A percentile compares a stretch with the other conserved stretches of the same genome.
Evolutionary conservation across 2,797 vertebrate species (phyloP).

Genomic region (Fistularia commersonii): DNA sequence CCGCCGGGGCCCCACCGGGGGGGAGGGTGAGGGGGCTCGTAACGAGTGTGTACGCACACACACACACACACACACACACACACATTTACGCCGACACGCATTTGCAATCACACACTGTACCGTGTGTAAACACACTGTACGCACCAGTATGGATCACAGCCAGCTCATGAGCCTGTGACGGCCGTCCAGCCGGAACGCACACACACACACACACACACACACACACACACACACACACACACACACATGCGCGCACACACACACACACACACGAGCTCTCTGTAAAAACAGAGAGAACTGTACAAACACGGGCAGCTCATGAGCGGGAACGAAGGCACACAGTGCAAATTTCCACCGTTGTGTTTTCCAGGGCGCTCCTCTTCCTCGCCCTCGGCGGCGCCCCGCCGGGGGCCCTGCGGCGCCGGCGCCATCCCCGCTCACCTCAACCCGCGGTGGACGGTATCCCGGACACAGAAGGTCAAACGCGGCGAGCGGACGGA

Average conservation of each 20-base stretch:
- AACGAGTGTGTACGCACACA: conserved; percentile 21
- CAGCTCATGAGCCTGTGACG: conserved; percentile 57
- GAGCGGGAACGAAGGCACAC: conserved; percentile 31
- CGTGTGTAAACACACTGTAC: conserved; percentile 56
- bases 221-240: too few relatives aligned
- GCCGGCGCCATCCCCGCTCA: too few relatives aligned
- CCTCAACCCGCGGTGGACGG: too few relatives aligned
- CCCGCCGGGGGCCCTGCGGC: too few relatives aligned
- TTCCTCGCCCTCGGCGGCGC: too few relatives aligned
- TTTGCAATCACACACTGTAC: conserved; percentile 26
- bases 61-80: conserved; percentile 12
- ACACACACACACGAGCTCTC: conserved; percentile 25
- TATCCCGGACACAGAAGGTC: too few relatives aligned
- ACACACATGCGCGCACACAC: conserved; percentile 42
- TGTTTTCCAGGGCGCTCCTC: conserved; percentile 5
- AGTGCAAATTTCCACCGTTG: conserved; percentile 25
- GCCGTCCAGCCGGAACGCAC: conserved; percentile 45
- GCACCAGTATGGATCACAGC: conserved; percentile 59
- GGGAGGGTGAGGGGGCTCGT: conserved; percentile 13
- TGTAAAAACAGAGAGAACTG: conserved; percentile 56
- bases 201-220: conserved; percentile 33
- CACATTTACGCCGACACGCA: conserved; percentile 24
- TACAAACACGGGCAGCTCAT: conserved; percentile 38
- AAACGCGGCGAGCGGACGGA: too few relatives aligned
- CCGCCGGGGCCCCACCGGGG: conserved; percentile 16